Conservation (phyloP, 2,113 vertebrate genomes). For the Cricetomys ansorgei region DNA sequence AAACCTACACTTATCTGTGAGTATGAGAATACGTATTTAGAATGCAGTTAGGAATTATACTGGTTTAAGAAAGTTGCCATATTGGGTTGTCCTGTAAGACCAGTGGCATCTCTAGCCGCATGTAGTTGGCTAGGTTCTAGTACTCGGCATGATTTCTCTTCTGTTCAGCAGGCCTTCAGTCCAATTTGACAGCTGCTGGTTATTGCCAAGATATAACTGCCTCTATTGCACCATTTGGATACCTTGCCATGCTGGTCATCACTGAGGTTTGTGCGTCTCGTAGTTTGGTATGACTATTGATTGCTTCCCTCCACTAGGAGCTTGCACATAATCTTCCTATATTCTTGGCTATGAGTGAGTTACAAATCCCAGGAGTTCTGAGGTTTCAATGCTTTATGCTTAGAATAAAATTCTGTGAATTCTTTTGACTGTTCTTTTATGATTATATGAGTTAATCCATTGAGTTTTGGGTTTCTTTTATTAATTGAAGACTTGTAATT, state of each 20-base stretch:
- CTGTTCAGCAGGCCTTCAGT: background rate
- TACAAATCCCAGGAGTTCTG: background rate
- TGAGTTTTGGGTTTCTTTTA: background rate
- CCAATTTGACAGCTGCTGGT: background rate
- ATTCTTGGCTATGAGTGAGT: background rate
- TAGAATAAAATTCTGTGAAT: background rate
- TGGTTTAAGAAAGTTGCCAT: background rate
- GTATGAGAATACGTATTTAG: background rate
- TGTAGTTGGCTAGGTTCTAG: background rate
- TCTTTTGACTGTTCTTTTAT: background rate
- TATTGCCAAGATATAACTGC: no score
- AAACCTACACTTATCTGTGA: background rate
- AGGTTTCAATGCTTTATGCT: background rate
- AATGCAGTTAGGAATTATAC: background rate
- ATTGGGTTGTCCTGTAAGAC: background rate
- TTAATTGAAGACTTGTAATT: slow-evolving; percentile 22
- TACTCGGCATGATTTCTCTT: background rate
- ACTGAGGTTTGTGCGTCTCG: background rate
- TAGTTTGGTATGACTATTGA: background rate
- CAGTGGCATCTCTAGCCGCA: background rate
- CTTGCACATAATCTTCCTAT: background rate
- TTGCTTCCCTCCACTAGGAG: background rate
- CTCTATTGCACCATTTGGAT: background rate
- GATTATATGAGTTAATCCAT: background rate
- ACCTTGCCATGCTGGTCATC: background rate